phyloP scores from a whole-genome alignment of 2,797 vertebrate genomes.

The Sitta carolinensis region DNA sequence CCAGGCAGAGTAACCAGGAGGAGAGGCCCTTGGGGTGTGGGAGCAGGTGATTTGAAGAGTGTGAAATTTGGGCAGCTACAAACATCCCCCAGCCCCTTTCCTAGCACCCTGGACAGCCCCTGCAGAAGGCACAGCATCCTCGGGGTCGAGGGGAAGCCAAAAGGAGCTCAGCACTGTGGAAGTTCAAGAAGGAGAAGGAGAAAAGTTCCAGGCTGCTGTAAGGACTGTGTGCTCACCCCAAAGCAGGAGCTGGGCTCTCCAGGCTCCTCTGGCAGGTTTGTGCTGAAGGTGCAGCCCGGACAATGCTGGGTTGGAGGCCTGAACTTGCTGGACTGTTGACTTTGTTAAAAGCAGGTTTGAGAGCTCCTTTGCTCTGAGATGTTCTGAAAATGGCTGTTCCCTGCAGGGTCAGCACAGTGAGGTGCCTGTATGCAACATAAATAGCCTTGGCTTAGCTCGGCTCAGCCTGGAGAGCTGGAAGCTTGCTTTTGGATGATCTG shows the following conservation, averaged over 20 bases:
- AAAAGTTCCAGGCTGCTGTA: background rate
- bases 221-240: too few relatives aligned
- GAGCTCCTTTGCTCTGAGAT: background rate
- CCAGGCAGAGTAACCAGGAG: background rate
- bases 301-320: background rate
- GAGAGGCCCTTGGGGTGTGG: background rate
- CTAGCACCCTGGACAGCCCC: background rate
- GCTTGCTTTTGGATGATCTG: background rate
- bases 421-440: background rate
- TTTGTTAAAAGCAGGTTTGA: slow-evolving; percentile 5
- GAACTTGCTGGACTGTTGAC: background rate
- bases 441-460: background rate
- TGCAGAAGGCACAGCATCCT: background rate
- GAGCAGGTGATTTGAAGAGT: background rate
- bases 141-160: fast-evolving
- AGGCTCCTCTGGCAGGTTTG: background rate
- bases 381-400: background rate
- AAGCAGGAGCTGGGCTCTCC: background rate
- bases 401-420: background rate
- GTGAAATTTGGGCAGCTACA: background rate
- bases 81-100: background rate
- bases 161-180: background rate
- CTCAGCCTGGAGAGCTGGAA: background rate
- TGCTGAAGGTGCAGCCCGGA: background rate
- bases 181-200: background rate